Conservation (phyloP, 2,113 vertebrate genomes). For the Cettia cetti region DNA sequence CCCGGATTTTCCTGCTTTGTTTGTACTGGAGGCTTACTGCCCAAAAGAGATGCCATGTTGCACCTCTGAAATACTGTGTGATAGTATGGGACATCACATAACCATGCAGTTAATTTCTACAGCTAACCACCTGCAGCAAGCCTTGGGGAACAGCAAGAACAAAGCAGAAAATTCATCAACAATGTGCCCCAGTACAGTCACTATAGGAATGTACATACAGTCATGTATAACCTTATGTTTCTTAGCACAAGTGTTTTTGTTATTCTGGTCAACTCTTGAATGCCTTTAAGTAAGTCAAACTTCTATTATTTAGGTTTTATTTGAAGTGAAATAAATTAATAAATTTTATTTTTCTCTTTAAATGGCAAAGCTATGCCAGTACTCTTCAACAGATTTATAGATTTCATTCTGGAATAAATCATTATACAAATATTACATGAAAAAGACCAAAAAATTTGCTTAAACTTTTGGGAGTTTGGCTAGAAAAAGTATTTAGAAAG, state of each 20-base stretch:
- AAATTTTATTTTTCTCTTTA: neutral
- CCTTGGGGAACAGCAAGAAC: neutral
- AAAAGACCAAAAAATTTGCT: neutral
- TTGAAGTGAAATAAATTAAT: neutral
- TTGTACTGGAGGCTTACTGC: constrained; percentile 20
- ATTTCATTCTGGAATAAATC: neutral
- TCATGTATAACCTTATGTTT: neutral
- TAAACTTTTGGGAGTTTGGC: neutral
- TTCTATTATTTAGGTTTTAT: neutral
- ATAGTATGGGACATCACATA: neutral
- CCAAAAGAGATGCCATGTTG: constrained; percentile 31
- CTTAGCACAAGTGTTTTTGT: neutral
- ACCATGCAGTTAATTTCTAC: neutral
- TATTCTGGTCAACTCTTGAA: neutral
- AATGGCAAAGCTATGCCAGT: neutral
- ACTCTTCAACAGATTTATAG: neutral
- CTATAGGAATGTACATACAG: neutral
- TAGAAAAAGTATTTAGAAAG: neutral
- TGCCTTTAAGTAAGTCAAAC: neutral
- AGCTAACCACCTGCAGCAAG: neutral
- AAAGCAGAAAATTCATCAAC: neutral
- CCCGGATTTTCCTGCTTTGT: neutral
- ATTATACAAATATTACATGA: neutral
- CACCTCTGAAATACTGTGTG: constrained; percentile 19
- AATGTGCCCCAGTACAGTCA: neutral